Evolutionary conservation across 2,888 invertebrate genomes (phyloP).

Genomic region (Cyaniris semiargus): DNA sequence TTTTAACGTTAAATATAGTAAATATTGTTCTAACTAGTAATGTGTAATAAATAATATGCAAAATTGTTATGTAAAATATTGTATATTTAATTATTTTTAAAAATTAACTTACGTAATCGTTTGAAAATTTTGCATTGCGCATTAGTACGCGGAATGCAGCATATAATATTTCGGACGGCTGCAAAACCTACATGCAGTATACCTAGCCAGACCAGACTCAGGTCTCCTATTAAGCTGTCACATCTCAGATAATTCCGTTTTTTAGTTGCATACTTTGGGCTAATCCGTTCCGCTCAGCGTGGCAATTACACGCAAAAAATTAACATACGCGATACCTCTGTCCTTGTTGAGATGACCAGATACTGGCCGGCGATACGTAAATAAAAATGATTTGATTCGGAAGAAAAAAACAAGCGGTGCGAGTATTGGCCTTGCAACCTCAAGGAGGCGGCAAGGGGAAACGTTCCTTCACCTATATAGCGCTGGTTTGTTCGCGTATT

Average conservation of each 20-base stretch:
- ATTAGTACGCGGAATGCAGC: background rate
- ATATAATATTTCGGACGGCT: background rate
- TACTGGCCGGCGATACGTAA: slow-evolving; percentile 70
- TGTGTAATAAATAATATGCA: too few species aligned
- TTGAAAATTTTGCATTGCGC: background rate
- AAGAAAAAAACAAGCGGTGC: slow-evolving; percentile 59
- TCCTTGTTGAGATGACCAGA: slow-evolving; percentile 68
- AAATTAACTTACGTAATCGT: too few species aligned
- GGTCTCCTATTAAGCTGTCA: slow-evolving; percentile 2
- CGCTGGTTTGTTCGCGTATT: slow-evolving; percentile 48
- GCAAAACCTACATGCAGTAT: background rate
- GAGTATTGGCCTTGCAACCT: slow-evolving; percentile 63
- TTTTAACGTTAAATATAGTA: background rate
- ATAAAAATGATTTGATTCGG: slow-evolving; percentile 77
- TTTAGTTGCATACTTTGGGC: slow-evolving; percentile 10
- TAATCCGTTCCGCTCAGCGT: slow-evolving; percentile 23
- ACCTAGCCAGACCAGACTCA: slow-evolving; percentile 2
- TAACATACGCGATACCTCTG: slow-evolving; percentile 46
- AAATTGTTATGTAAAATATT: too few species aligned
- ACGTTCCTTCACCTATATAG: slow-evolving; percentile 74
- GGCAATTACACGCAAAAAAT: slow-evolving; percentile 13
- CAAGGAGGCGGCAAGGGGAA: slow-evolving; percentile 78
- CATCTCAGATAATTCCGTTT: background rate
- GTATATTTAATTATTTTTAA: too few species aligned
- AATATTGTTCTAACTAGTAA: background rate